Evolutionary conservation across 2,888 invertebrate species (phyloP).

Genomic region (Rotaria sp.): DNA sequence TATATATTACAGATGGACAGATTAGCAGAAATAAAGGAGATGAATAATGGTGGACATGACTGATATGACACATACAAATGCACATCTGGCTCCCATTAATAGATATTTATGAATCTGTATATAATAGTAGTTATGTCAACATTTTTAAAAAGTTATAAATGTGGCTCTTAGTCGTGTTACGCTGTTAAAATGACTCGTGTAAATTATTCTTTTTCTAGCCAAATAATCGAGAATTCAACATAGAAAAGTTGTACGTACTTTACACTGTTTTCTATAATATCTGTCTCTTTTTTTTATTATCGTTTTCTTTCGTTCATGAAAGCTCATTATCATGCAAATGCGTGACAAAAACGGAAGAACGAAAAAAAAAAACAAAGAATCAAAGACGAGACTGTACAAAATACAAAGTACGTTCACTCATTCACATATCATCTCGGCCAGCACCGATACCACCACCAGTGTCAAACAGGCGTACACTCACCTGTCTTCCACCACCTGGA

Average conservation of each 20-base stretch:
- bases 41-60: neutral
- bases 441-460: neutral
- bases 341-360: constrained; percentile 19
- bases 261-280: neutral
- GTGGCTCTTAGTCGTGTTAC: neutral
- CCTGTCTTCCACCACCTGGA: neutral
- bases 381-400: constrained; percentile 7
- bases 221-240: neutral
- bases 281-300: neutral
- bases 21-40: neutral
- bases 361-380: neutral
- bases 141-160: neutral
- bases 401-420: constrained; percentile 5
- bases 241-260: neutral
- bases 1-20: neutral
- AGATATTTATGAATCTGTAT: neutral
- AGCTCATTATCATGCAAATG: constrained; percentile 1
- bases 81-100: neutral
- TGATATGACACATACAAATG: neutral
- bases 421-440: constrained; percentile 3
- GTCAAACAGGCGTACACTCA: constrained; percentile 5
- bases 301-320: constrained; percentile 2
- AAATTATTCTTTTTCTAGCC: neutral
- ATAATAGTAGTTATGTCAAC: neutral
- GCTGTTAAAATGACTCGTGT: neutral